Base-by-base conservation (phyloP, 2,888 invertebrate genomes). In the Deilephila porcellus region DNA sequence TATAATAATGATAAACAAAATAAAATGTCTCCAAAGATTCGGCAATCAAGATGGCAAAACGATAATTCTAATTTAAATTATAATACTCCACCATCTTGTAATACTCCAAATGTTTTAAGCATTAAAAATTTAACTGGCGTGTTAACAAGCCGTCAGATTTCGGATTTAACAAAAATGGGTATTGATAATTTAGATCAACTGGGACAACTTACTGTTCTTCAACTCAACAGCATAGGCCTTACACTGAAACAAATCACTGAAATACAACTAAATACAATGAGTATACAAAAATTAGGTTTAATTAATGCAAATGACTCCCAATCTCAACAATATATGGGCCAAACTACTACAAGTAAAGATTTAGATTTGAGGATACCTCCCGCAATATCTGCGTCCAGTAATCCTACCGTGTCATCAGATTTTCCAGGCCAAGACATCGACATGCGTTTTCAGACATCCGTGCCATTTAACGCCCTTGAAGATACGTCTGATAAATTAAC, bases 141-240 rank as follows among this genome's bases (percentile, higher is more conserved):
- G 71, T 88, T 96, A 74, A 95, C 95, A 73, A 88, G 92, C 5
- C 93, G 95, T 75, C 96, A 96, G 84, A 96, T 96, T 83, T 90
- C 93, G n/a, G 95, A 96, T 82, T 90, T 96, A 64, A 92, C 94
- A 7, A 94, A 95, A 87, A 92, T 96, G 89, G 96, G 96, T 73
- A 95, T 96, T 64, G 95, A 94, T 73, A 96, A 96, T 87, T 90
- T 96, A 82, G 95, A 96, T 80, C 96, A 96, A 81, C 88, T 96
- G 78, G 93, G 95, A 77, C 95, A 96, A 83, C 88, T 96, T 74
- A 96, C 96, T 64, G 95, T 96, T 75, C 92, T 95, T 56, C 96
- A 96, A 80, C 85, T 96, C 67, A 96, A 95, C 83, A 95, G 94
- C 82, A 95, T 96, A 80, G 96, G 96, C 19, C 90, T 96, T 72